Evolutionary conservation across 2,797 vertebrate genomes (phyloP), one percentile per base, ranked within the genome.

Genomic region (Fistularia tabacaria): DNA sequence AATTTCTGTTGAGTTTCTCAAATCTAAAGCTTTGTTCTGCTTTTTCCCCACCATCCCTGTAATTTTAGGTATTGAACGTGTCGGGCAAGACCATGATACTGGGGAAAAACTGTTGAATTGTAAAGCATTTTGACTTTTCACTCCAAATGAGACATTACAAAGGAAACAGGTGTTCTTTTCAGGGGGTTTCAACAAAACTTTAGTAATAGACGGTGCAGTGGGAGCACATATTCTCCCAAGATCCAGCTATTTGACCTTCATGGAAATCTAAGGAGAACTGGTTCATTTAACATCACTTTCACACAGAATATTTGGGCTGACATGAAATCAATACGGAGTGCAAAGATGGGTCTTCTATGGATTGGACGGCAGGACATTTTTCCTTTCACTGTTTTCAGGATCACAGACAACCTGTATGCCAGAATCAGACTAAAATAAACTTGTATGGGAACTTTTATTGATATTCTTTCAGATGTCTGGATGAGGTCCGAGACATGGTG

Each of bases 281-380:
- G 73, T 62, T 81, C 68, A 57, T 59, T 62, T 53, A 58, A 79
- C 72, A 55, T 76, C 59, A 63, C 72, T 74, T 70, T 80, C 60
- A 45, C 63, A 69, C 54, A 74, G 25, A 25, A 59, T 45, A 85
- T 74, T 51, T 73, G 77, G 60, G 85, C 82, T 74, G 87, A 84
- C 85, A 80, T 67, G 42, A 82, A 86, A 85, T 88, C 87, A 74
- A 89, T 88, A 63, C 10, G 15, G 14, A 51, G 73, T 65, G 71
- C 1, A 8, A 69, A 60, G 67, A 61, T 12, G 62, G n/a, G 49
- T 55, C 66, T 36, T 51, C 54, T 56, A 14, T 6, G 15, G 57
- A 71, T 50, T 49, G 54, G 14, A 68, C 57, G 39, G 53, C 9
- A 7, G n/a, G 59, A 56, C 15, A 12, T 68, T 64, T 62, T 25